These are phyloP conservation scores for Thaleichthys pacificus DNA, from an alignment of 2,797 vertebrate species.

Conservation along the genomic window DNA sequence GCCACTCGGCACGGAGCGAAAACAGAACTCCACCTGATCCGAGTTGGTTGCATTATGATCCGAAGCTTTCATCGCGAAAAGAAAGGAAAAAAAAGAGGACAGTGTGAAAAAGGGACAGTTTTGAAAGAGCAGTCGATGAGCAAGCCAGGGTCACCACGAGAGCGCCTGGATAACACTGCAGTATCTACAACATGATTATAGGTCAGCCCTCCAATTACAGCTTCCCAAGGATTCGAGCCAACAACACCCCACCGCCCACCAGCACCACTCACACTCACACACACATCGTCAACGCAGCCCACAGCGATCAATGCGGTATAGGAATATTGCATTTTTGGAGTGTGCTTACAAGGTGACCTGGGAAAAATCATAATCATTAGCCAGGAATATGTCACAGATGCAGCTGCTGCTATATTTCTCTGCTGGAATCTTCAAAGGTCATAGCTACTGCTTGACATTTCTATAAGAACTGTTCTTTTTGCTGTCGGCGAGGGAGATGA, in stretches of 20 bases:
- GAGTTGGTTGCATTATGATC: too few species aligned
- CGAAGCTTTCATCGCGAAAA: too few species aligned
- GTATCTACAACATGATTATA: not conserved
- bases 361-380: constrained; percentile 2
- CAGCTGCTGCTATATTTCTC: not conserved
- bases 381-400: not conserved
- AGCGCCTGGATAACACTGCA: not conserved
- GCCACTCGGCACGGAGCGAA: too few species aligned
- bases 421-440: not conserved
- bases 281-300: not conserved
- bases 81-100: not conserved
- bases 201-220: constrained; percentile 8
- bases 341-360: constrained; percentile 2
- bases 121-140: not conserved
- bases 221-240: not conserved
- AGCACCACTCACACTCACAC: not conserved
- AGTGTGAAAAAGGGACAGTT: not conserved
- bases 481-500: not conserved
- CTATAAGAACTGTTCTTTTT: not conserved
- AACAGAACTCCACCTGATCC: too few species aligned
- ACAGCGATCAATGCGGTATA: not conserved
- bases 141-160: not conserved
- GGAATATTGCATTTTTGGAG: not conserved
- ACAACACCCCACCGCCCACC: not conserved
- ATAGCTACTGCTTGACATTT: not conserved